A percentile compares a stretch with the other conserved stretches of the same genome.
Evolutionary conservation across 2,888 invertebrate species (phyloP).

Genomic region (Callimorpha dominula): DNA sequence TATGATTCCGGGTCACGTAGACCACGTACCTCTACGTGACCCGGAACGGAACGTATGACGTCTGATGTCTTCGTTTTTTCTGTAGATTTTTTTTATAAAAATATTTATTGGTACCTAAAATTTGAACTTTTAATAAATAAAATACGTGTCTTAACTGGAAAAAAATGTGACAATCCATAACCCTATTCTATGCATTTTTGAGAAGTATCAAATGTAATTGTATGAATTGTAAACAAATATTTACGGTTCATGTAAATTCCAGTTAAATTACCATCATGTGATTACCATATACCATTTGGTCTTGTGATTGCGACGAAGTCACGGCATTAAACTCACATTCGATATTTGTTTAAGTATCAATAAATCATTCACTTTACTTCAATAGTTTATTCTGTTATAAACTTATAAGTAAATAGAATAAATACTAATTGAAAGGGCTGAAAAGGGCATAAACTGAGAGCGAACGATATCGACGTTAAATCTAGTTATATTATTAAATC

Average conservation of each 20-base stretch:
- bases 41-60: no score
- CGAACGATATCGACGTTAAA: not conserved
- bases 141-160: no score
- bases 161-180: no score
- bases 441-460: not conserved
- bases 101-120: no score
- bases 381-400: constrained; percentile 31
- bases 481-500: no score
- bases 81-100: no score
- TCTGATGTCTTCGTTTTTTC: no score
- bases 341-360: constrained; percentile 44
- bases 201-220: not conserved
- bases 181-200: no score
- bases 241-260: constrained; percentile 43
- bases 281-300: constrained; percentile 50
- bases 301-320: constrained; percentile 42
- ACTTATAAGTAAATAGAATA: constrained; percentile 17
- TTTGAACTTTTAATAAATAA: no score
- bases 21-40: no score
- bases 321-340: constrained; percentile 52
- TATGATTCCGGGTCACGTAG: no score
- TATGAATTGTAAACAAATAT: constrained; percentile 35
- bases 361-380: constrained; percentile 42
- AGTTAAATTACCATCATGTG: constrained; percentile 39
- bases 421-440: constrained; percentile 12